phyloP scores from a whole-genome alignment of 2,888 invertebrate genomes.

The Biston betularia region DNA sequence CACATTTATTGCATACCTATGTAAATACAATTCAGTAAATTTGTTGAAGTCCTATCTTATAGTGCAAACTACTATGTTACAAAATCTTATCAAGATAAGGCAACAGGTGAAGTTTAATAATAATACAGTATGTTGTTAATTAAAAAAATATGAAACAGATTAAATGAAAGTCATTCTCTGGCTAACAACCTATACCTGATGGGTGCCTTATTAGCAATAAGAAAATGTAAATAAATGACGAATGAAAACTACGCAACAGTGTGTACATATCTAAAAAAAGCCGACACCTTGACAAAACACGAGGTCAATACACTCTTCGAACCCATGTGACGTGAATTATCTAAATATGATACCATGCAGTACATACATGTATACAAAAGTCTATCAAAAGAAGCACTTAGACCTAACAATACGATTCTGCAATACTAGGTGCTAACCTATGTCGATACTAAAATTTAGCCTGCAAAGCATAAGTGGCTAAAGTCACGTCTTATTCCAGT shows the following conservation, averaged over 20 bases:
- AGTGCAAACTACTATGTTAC: too few species aligned
- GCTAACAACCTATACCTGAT: constrained; percentile 12
- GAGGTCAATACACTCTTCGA: constrained; percentile 85
- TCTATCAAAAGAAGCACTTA: constrained; percentile 26
- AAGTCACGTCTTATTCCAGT: constrained; percentile 42
- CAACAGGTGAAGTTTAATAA: constrained; percentile 20
- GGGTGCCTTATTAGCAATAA: constrained; percentile 10
- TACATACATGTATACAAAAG: constrained; percentile 33
- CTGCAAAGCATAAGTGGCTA: constrained; percentile 40
- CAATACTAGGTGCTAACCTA: constrained; percentile 29
- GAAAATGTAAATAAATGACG: constrained; percentile 61
- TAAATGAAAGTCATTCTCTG: constrained; percentile 11
- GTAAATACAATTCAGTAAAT: not conserved
- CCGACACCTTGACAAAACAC: constrained; percentile 86
- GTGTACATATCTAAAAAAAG: constrained; percentile 84
- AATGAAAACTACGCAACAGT: constrained; percentile 78
- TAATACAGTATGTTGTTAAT: not conserved
- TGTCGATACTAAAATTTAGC: constrained; percentile 30
- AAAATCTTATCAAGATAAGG: not conserved
- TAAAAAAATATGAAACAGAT: not conserved
- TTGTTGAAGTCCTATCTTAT: too few species aligned
- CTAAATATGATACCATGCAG: constrained; percentile 45
- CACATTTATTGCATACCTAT: not conserved
- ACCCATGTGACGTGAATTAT: constrained; percentile 80
- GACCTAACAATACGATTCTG: constrained; percentile 18